Conservation (phyloP, 2,113 vertebrate species). For the Clupea harengus region DNA sequence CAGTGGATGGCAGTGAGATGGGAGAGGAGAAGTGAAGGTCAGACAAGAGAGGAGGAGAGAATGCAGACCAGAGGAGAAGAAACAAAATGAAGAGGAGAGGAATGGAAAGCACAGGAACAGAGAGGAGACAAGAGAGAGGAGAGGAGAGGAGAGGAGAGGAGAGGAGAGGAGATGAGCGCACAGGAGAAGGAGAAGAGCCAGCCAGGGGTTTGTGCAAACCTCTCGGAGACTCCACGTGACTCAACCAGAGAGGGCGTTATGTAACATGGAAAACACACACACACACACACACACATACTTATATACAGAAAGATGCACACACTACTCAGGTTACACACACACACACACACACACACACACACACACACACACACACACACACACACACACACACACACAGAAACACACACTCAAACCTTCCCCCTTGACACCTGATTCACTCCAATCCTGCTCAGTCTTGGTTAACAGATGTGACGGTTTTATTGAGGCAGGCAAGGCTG, state of each 20-base stretch:
- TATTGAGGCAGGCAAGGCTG: background rate
- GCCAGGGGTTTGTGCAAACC: background rate
- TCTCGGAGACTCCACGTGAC: background rate
- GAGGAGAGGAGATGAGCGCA: background rate
- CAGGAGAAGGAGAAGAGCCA: background rate
- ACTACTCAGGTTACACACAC: background rate
- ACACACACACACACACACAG: background rate
- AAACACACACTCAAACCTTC: background rate
- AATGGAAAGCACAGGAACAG: background rate
- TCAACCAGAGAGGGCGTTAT: background rate
- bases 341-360: background rate
- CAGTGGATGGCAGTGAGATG: background rate
- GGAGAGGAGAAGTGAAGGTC: background rate
- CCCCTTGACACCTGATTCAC: background rate
- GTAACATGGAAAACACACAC: background rate
- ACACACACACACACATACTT: background rate
- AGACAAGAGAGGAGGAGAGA: background rate
- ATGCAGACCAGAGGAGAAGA: background rate
- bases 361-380: background rate
- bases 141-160: background rate
- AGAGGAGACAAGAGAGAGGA: background rate
- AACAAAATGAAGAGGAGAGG: background rate
- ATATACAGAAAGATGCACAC: background rate
- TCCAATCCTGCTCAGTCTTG: background rate
- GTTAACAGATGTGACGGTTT: background rate